A percentile compares a stretch with the other conserved stretches of the same genome.
Evolutionary conservation across 2,113 vertebrate species (phyloP).

Genomic region (Daphoenositta chrysoptera): DNA sequence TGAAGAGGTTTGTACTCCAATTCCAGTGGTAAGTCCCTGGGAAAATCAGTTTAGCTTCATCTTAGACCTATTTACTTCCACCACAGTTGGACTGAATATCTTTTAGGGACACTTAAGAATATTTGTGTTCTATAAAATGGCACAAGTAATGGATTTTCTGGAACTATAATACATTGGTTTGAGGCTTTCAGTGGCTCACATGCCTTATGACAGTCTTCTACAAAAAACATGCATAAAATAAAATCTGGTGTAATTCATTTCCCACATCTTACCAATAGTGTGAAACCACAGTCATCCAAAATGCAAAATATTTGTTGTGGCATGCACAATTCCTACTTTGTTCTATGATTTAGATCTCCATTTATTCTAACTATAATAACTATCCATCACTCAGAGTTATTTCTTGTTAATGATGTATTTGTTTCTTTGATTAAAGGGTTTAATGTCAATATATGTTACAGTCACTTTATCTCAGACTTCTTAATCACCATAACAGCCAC

Average conservation of each 20-base stretch:
- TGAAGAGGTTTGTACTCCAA: background rate
- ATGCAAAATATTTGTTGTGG: background rate
- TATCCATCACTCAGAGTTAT: background rate
- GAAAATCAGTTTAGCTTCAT: background rate
- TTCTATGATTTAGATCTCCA: background rate
- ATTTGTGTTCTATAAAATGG: background rate
- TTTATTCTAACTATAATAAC: background rate
- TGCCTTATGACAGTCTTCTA: background rate
- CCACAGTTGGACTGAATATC: background rate
- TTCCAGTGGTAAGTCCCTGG: background rate
- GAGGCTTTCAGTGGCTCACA: background rate
- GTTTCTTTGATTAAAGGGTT: conserved; percentile 28
- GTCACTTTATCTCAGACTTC: background rate
- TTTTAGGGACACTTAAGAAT: background rate
- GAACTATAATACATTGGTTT: background rate
- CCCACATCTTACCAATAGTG: background rate
- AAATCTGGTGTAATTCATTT: background rate
- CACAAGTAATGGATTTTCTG: background rate
- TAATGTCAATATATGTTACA: background rate
- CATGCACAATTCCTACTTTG: background rate
- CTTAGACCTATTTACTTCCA: background rate
- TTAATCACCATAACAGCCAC: background rate
- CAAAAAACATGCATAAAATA: background rate
- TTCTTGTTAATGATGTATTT: conserved; percentile 14
- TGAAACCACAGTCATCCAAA: background rate